These are phyloP conservation scores for Sinocyclocheilus anophthalmus DNA, from an alignment of 2,113 vertebrate genomes.

Conservation along the genomic window DNA sequence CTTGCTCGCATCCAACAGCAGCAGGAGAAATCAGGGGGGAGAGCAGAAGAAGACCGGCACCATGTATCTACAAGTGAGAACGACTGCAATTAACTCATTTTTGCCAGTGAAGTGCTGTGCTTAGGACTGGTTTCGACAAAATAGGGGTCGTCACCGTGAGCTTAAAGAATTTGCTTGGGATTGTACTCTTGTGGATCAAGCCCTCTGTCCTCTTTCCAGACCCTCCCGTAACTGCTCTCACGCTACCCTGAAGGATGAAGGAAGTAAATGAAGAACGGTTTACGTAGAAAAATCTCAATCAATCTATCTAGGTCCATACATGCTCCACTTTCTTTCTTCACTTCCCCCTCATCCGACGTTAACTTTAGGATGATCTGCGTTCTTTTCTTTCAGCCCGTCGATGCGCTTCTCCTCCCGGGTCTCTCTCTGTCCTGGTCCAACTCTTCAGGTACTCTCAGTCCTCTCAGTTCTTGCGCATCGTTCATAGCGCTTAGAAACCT, in stretches of 20 bases:
- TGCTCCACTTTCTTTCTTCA: constrained; percentile 28
- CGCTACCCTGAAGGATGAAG: constrained; percentile 78
- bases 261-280: neutral
- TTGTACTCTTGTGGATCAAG: constrained; percentile 90
- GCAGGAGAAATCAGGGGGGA: too few relatives aligned
- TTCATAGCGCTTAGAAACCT: constrained; percentile 92
- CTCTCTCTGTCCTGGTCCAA: constrained; percentile 86
- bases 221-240: constrained; percentile 86
- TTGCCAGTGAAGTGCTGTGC: neutral
- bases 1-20: constrained; percentile 88
- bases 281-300: neutral
- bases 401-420: constrained; percentile 82
- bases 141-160: constrained; percentile 84
- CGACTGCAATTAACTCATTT: neutral
- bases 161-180: constrained; percentile 92
- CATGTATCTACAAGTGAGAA: constrained; percentile 76
- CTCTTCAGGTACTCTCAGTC: constrained; percentile 86
- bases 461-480: constrained; percentile 92
- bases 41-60: constrained; percentile 84
- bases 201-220: constrained; percentile 91
- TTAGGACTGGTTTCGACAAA: neutral
- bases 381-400: constrained; percentile 85
- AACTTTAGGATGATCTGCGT: constrained; percentile 86
- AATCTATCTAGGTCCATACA: neutral
- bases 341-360: constrained; percentile 82